These are phyloP conservation scores for Caenorhabditis sp. DNA, from an alignment of 2,888 invertebrate genomes.

Conservation along the genomic window DNA sequence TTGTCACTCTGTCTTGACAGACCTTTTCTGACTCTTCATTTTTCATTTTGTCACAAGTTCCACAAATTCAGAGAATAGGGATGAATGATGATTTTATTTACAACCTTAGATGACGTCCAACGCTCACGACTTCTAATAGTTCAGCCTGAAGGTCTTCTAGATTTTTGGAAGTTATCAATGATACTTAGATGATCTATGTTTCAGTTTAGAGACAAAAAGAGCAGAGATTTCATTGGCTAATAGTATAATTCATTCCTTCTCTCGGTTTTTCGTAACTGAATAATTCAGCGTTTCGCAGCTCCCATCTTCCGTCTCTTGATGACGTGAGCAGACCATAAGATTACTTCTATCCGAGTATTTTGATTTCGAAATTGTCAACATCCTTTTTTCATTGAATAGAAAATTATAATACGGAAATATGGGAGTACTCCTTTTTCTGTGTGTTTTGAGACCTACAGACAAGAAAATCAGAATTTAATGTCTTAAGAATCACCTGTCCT, in stretches of 20 bases:
- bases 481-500: not conserved
- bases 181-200: not conserved
- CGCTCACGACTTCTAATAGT: not conserved
- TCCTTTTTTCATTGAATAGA: not conserved
- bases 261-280: slow-evolving; percentile 18
- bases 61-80: not conserved
- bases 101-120: not conserved
- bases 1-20: not conserved
- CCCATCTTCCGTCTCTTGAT: slow-evolving; percentile 4
- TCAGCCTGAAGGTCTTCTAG: slow-evolving; percentile 3
- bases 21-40: slow-evolving; percentile 3
- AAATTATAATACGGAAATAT: not conserved
- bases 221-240: not conserved
- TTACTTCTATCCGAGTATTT: not conserved
- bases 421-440: no score
- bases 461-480: not conserved
- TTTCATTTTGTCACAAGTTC: not conserved
- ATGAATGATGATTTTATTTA: slow-evolving; percentile 11
- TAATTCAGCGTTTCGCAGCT: slow-evolving; percentile 14
- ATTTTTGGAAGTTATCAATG: not conserved
- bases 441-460: not conserved
- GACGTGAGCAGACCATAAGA: slow-evolving; percentile 13
- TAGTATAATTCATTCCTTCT: slow-evolving; percentile 9
- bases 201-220: not conserved
- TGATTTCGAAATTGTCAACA: not conserved